Percentiles rank a stretch among this genome's conserved stretches.
These are phyloP conservation scores for Burhinus oedicnemus DNA, from an alignment of 2,113 vertebrate genomes.

Conservation along the genomic window DNA sequence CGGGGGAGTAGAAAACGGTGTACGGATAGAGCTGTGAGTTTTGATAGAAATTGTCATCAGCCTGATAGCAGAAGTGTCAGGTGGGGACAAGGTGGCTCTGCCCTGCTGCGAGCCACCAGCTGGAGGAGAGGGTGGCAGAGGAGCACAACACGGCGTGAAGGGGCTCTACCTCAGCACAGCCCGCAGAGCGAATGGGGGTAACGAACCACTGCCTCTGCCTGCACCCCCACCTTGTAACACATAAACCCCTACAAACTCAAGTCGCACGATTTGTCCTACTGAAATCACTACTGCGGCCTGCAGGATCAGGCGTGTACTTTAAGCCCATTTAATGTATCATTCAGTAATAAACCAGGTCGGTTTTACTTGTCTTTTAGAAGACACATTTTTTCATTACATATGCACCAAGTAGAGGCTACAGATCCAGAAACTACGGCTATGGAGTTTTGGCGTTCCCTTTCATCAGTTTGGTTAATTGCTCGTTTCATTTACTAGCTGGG, in stretches of 20 bases:
- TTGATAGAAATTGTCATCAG: background rate
- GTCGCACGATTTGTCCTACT: background rate
- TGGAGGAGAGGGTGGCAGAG: background rate
- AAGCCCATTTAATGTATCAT: background rate
- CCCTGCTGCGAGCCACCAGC: background rate
- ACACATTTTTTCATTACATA: background rate
- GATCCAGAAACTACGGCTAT: slow-evolving; percentile 10
- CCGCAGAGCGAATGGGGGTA: fast-evolving
- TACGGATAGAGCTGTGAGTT: background rate
- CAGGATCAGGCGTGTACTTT: background rate
- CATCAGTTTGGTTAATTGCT: slow-evolving; percentile 62
- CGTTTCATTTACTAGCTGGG: slow-evolving; percentile 52
- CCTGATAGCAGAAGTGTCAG: background rate
- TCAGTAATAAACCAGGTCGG: background rate
- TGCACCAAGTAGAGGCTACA: background rate
- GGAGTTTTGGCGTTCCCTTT: slow-evolving; percentile 10
- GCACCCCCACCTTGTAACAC: background rate
- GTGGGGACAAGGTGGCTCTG: background rate
- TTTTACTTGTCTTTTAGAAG: background rate
- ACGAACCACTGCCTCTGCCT: background rate
- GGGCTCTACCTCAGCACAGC: background rate
- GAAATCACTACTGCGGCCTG: background rate
- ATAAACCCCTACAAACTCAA: background rate
- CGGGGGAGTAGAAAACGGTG: background rate
- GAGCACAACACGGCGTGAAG: fast-evolving